Percentiles rank a stretch among this genome's conserved stretches.
These are phyloP conservation scores for Araneus ventricosus DNA, from an alignment of 1,140 invertebrate species.

Conservation along the genomic window DNA sequence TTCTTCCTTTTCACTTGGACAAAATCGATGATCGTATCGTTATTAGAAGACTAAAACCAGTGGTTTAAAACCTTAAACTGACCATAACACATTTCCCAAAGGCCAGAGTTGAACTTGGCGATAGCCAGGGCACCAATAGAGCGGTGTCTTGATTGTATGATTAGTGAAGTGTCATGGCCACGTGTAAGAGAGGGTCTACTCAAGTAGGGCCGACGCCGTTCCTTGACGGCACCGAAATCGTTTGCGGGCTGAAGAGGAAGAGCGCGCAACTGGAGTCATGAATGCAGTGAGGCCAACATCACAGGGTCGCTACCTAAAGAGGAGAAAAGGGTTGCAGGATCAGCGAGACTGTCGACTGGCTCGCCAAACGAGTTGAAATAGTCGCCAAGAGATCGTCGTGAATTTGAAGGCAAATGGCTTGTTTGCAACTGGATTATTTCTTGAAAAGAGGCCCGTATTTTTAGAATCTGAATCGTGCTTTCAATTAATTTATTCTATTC, in stretches of 20 bases:
- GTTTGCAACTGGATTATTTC: too few relatives aligned
- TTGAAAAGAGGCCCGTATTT: background rate
- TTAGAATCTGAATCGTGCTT: background rate
- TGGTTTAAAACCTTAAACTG: background rate
- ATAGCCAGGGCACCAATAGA: background rate
- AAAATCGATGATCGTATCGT: background rate
- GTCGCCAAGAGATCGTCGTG: background rate
- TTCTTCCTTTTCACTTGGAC: background rate
- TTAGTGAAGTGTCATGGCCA: constrained; percentile 12
- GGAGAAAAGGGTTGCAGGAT: background rate
- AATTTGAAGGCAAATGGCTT: too few relatives aligned
- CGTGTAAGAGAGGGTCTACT: background rate
- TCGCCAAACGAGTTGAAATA: background rate
- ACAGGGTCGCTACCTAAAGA: constrained; percentile 28
- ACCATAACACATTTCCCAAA: background rate
- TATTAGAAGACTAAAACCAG: background rate
- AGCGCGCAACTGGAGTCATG: constrained; percentile 20
- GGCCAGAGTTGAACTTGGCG: background rate
- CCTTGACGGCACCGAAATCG: background rate
- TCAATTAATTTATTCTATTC: too few relatives aligned
- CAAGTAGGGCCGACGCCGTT: background rate
- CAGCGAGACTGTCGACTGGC: background rate
- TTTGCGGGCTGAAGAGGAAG: background rate
- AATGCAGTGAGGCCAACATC: constrained; percentile 29
- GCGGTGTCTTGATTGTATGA: background rate